Percentiles rank a stretch among this genome's conserved stretches.
Evolutionary conservation across 23 tunicate species (phyloP).

Genomic region (Corella eumyota): DNA sequence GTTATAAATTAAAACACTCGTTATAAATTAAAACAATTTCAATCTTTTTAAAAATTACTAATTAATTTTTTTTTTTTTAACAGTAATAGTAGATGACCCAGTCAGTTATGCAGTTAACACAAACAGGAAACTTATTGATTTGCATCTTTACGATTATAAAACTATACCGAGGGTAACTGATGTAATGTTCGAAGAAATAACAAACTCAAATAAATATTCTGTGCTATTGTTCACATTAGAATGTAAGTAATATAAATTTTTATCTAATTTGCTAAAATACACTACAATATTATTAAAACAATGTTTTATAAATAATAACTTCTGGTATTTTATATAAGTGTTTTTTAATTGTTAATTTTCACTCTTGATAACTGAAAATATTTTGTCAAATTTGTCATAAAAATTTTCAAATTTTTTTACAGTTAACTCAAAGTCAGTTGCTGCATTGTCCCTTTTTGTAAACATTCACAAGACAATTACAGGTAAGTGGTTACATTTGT

Average conservation of each 20-base stretch:
- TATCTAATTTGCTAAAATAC: no score
- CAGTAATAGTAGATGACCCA: slow-evolving; percentile 84
- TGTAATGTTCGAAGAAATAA: slow-evolving; percentile 47
- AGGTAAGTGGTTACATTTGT: slow-evolving; percentile 26
- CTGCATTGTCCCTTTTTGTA: slow-evolving; percentile 33
- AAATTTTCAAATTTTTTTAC: no score
- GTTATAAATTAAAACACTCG: no score
- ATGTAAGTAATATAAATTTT: slow-evolving; percentile 39
- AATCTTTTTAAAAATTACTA: no score
- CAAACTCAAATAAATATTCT: slow-evolving; percentile 29
- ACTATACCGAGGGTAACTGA: slow-evolving; percentile 49
- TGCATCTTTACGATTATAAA: slow-evolving; percentile 48
- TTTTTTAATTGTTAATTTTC: no score
- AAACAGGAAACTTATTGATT: slow-evolving; percentile 14
- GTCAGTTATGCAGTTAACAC: slow-evolving; percentile 43
- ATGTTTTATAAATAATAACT: no score
- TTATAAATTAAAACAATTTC: no score
- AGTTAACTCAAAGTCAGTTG: slow-evolving; percentile 74
- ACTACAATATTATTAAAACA: no score
- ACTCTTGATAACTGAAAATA: no score
- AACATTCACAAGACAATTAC: slow-evolving; percentile 32
- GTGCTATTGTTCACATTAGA: slow-evolving; percentile 66
- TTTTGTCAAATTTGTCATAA: no score
- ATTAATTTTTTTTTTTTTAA: no score
- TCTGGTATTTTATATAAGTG: no score